Base-by-base conservation (phyloP, 2,888 invertebrate genomes). In the Eupithecia subumbrata region DNA sequence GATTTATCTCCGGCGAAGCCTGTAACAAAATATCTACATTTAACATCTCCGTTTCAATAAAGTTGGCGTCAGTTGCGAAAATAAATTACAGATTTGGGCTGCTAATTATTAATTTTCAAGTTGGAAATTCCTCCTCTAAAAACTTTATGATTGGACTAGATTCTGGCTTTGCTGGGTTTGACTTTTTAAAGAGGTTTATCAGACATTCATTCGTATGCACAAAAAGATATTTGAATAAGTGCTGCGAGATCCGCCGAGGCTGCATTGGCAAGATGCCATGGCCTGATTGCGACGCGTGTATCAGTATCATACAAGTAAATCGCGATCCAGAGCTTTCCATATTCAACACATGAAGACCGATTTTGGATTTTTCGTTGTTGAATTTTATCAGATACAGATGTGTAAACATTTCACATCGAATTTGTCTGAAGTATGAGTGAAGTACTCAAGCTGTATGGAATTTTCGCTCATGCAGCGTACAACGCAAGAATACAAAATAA, bases 11-110 rank as follows among this genome's bases (percentile, higher is more conserved):
- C 81, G 84, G 84, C 80, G 81, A 82, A 84, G 89, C 87, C 93
- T 94, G 93, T 82, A 94, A 94, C 93, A 93, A 93, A 89, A 87
- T 87, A 89, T 85, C 73, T 77, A 87, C 81, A 86, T 88, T 88
- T 87, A 83, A 82, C 81, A 83, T 84, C 81, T 81, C 79, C 74
- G 80, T 84, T 76, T 78, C 76, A 81, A 82, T 84, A 77, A 83
- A 78, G 71, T 74, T 60, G 30, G 69, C 40, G 68, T 68, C 25
- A 43, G 40, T 68, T 40, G 14, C 68, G 45, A 70, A 69, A 66
- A 56, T 40, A 30, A 52, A 40, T 64, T 52, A 64, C 71, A 69
- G 40, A 40, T 37, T 40, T 67, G 34, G 34, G 34, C 18, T 16
- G 9, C 64, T 64, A 64, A 34, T 64, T 64, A 34, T 34, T 64